Base-by-base conservation (phyloP, 2,797 vertebrate species). In the Todus mexicanus region DNA sequence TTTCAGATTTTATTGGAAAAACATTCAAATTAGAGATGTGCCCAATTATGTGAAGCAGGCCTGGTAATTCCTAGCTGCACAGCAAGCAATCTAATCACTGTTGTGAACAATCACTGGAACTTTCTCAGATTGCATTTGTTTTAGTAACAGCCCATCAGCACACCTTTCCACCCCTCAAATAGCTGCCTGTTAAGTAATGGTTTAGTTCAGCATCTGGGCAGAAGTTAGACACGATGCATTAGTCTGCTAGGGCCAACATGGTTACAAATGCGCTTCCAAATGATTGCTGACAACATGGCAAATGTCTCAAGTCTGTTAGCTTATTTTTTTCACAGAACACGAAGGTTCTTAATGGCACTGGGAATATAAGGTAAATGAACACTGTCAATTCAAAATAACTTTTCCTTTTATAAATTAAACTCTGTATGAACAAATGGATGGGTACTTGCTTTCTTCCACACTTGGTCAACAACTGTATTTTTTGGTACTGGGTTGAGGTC, bases 181-280 rank as follows among this genome's bases (percentile, higher is more conserved):
- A 45, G 42, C 45, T 78, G 59, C n/a, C 83, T 63, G 27, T 4
- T 56, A 76, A 84, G 40, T 43, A 48, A 48, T n/a, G 43, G 35
- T 35, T 87, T 61, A 68, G 42, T 63, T 77, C 54, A 83, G 84
- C 71, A 73, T 47, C 60, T 50, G 84, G 35, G 60, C n/a, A 79
- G 35, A 68, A 74, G 88, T 76, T 29, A 40, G 35, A 72, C 8
- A 16, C 69, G 22, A 37, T 37, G 50, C 66, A 77, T 73, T 38
- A 60, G 26, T 50, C 69, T 89, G 63, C 59, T 9, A 66, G 40
- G 43, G 75, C 72, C 84, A 88, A 37, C 9, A 10, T 0, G 0
- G 75, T 90, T 94, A 93, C 72, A 87, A 90, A 95, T 31, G 69
- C 7, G 4, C 74, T 94, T 85, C 81, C 88, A 95, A 95, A 96